Percentiles rank a stretch among this genome's conserved stretches.
phyloP scores from a whole-genome alignment of 2,797 vertebrate genomes.

The Chromobotia macracanthus region DNA sequence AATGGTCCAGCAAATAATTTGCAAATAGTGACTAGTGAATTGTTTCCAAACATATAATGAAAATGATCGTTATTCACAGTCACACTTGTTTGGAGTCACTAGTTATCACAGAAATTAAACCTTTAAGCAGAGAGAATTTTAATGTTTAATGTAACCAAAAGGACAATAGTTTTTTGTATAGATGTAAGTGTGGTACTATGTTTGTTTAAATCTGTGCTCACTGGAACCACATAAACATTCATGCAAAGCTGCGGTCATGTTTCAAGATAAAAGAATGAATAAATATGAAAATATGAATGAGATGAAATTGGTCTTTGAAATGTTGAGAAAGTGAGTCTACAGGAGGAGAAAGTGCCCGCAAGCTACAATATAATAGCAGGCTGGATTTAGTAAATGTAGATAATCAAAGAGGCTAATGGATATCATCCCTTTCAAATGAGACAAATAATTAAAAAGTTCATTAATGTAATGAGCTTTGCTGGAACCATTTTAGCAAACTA shows the following conservation, averaged over 20 bases:
- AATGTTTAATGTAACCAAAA: too few species aligned
- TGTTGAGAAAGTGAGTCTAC: constrained; percentile 54
- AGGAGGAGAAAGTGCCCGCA: constrained; percentile 66
- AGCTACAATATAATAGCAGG: constrained; percentile 70
- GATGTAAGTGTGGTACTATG: too few species aligned
- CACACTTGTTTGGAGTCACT: too few species aligned
- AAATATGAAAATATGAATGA: constrained; percentile 19
- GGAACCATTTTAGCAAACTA: constrained; percentile 74
- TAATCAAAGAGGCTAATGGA: constrained; percentile 77
- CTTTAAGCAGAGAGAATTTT: too few species aligned
- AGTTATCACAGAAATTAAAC: too few species aligned
- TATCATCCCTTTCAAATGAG: constrained; percentile 79
- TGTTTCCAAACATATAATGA: too few species aligned
- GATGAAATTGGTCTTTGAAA: constrained; percentile 61
- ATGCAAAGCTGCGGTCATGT: background rate
- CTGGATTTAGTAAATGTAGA: constrained; percentile 77
- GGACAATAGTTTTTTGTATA: background rate
- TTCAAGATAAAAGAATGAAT: background rate
- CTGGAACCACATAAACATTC: background rate
- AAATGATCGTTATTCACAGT: too few species aligned
- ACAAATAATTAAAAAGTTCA: constrained; percentile 82
- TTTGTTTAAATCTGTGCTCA: background rate
- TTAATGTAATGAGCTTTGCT: constrained; percentile 82
- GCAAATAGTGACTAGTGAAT: too few species aligned
- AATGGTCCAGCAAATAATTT: too few species aligned